These are phyloP conservation scores for Danaus plexippus DNA, from an alignment of 1,140 invertebrate genomes.

Conservation along the genomic window DNA sequence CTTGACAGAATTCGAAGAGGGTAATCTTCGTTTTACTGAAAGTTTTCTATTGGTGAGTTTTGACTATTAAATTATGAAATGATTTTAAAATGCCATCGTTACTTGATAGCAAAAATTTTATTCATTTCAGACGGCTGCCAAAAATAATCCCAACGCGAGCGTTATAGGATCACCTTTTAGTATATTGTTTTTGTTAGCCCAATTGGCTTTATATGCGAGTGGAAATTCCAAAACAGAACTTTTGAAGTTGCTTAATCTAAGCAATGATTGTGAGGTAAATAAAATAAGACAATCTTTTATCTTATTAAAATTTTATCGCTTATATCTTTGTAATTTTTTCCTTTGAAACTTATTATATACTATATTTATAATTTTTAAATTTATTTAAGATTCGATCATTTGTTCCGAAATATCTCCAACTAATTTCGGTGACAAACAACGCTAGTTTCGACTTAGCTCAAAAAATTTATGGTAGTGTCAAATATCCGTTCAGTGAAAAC, in stretches of 20 bases:
- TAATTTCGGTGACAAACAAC: neutral
- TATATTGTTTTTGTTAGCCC: slow-evolving; percentile 1
- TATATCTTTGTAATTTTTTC: neutral
- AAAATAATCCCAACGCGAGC: neutral
- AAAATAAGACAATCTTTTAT: neutral
- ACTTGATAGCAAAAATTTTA: neutral
- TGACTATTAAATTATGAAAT: too few species aligned
- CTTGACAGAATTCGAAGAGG: slow-evolving; percentile 3
- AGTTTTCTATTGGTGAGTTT: slow-evolving; percentile 9
- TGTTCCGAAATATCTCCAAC: neutral
- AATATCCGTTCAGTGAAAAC: slow-evolving; percentile 2
- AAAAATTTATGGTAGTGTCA: neutral
- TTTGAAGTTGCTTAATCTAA: neutral
- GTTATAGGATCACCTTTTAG: neutral
- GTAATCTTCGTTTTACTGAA: slow-evolving; percentile 3
- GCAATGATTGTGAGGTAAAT: neutral
- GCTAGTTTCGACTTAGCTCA: neutral
- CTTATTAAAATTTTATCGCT: neutral
- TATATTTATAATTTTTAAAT: too few species aligned
- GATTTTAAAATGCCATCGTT: too few species aligned
- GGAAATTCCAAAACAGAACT: neutral
- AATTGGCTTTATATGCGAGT: slow-evolving; percentile 1
- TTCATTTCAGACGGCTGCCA: neutral
- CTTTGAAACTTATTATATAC: too few species aligned
- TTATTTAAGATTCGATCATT: neutral